Conservation (phyloP, 2,797 vertebrate genomes). For the Halcyon chelicuti region DNA sequence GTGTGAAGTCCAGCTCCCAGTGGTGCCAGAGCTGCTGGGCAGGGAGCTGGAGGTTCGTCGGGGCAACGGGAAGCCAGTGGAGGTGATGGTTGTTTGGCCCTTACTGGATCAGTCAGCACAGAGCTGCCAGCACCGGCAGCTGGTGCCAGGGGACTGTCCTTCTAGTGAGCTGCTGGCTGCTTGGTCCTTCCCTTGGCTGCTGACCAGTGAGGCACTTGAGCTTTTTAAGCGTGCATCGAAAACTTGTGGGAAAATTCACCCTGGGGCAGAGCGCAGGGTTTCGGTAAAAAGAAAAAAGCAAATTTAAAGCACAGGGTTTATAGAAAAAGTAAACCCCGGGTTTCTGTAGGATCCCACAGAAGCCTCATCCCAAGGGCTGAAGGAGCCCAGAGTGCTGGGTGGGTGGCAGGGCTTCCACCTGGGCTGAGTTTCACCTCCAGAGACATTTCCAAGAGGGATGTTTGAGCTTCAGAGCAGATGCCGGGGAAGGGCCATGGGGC, state of each 20-base stretch:
- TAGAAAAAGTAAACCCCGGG: background rate
- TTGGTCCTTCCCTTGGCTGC: background rate
- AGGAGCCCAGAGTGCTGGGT: fast-evolving
- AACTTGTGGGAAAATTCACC: background rate
- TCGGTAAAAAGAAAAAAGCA: background rate
- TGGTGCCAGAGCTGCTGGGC: background rate
- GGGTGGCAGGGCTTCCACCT: background rate
- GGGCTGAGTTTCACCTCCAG: background rate
- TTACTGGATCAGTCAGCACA: background rate
- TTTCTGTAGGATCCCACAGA: background rate
- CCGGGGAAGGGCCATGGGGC: background rate
- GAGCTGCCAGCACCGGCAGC: background rate
- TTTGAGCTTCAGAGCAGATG: background rate
- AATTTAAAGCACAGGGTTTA: background rate
- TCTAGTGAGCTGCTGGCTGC: background rate
- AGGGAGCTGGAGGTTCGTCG: background rate
- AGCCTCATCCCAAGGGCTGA: background rate
- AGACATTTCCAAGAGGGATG: background rate
- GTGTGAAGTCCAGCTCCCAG: background rate
- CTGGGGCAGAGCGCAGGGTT: background rate
- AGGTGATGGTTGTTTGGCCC: background rate
- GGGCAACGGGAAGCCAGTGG: background rate
- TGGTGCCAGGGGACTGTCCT: background rate
- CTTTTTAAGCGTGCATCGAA: background rate
- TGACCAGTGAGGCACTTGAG: background rate